phyloP scores from a whole-genome alignment of 2,113 vertebrate species.

The Scalopus aquaticus region DNA sequence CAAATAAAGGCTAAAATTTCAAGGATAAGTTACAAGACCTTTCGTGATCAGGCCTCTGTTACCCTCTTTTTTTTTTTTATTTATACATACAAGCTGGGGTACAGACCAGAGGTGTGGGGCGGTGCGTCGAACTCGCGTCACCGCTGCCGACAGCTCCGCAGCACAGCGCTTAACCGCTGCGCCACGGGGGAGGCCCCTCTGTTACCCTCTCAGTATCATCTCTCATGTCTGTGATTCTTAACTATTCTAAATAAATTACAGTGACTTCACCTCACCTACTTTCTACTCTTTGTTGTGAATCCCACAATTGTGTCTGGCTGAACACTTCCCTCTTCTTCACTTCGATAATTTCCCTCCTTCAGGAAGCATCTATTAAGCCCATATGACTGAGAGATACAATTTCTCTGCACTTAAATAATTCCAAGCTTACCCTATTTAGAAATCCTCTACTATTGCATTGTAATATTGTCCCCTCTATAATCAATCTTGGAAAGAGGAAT shows the following conservation, averaged over 20 bases:
- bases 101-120: too few relatives aligned
- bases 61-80: too few relatives aligned
- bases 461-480: neutral
- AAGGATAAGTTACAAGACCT: neutral
- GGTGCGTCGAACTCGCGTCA: too few relatives aligned
- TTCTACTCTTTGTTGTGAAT: neutral
- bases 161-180: too few relatives aligned
- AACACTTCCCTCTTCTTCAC: neutral
- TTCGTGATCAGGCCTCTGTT: neutral
- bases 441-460: neutral
- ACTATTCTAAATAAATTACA: neutral
- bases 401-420: neutral
- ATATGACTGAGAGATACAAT: neutral
- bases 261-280: neutral
- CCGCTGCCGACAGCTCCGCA: too few relatives aligned
- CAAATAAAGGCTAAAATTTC: neutral
- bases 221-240: neutral
- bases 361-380: neutral
- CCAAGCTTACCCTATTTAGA: neutral
- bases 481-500: neutral
- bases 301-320: neutral
- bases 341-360: neutral
- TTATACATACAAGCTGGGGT: too few relatives aligned
- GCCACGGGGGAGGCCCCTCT: too few relatives aligned
- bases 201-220: neutral